A percentile compares a stretch with the other conserved stretches of the same genome.
Conservation (phyloP, 2,797 vertebrate genomes). For the Pangasius macronema region DNA sequence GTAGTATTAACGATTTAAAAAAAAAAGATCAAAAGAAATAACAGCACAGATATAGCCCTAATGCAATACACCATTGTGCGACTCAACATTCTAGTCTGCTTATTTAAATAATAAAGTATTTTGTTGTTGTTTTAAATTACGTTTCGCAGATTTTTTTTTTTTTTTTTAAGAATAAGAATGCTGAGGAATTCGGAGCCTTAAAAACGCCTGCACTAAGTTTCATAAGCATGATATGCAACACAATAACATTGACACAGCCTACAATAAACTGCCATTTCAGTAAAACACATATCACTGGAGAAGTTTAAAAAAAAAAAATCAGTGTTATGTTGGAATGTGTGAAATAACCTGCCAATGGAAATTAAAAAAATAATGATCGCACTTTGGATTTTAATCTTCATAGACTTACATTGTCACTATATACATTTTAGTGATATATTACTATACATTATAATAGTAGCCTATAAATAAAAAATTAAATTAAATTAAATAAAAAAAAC, state of each 20-base stretch:
- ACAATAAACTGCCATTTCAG: neutral
- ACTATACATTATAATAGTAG: neutral
- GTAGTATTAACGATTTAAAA: neutral
- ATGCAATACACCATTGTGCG: neutral
- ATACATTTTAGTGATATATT: neutral
- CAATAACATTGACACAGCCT: neutral
- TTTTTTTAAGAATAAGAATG: neutral
- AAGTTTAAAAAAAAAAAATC: neutral
- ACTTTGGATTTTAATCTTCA: neutral
- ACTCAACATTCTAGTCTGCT: too few relatives aligned
- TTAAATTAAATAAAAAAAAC: neutral
- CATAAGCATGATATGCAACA: neutral
- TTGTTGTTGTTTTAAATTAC: neutral
- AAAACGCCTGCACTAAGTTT: neutral
- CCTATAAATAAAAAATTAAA: neutral
- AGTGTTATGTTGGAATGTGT: neutral
- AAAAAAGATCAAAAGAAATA: neutral
- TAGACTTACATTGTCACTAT: neutral
- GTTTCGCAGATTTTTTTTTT: neutral
- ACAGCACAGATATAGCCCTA: neutral
- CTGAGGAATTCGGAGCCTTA: neutral
- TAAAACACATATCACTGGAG: neutral
- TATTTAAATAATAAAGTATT: neutral
- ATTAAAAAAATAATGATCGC: neutral
- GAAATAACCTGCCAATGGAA: neutral